Evolutionary conservation across 2,113 vertebrate species (phyloP).

Genomic region (Steatornis caripensis): DNA sequence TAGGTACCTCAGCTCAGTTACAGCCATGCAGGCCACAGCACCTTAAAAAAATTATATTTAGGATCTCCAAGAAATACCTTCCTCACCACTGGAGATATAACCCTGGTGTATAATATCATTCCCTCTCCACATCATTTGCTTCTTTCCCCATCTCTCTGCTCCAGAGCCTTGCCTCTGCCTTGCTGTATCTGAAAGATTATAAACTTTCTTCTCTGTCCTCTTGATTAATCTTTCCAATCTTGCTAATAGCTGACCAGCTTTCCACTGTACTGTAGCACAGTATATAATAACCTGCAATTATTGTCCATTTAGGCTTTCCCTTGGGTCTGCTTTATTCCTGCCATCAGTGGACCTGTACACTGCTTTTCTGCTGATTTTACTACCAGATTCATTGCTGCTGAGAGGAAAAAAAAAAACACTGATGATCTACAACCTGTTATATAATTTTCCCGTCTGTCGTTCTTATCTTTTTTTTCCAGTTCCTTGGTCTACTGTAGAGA

Average conservation of each 20-base stretch:
- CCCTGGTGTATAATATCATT: neutral
- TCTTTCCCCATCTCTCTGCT: neutral
- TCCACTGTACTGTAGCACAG: conserved; percentile 65
- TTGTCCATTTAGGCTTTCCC: conserved; percentile 80
- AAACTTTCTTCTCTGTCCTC: conserved; percentile 54
- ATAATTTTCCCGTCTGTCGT: neutral
- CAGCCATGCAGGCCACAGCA: neutral
- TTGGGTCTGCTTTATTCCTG: conserved; percentile 70
- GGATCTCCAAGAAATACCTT: neutral
- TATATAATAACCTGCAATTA: conserved; percentile 80
- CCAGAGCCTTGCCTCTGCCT: neutral
- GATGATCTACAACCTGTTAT: conserved; percentile 26
- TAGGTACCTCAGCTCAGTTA: neutral
- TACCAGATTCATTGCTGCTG: conserved; percentile 61
- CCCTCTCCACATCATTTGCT: neutral
- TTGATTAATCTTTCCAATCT: conserved; percentile 69
- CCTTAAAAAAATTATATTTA: neutral
- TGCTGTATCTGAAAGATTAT: neutral
- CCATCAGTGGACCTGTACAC: neutral
- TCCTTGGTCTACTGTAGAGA: neutral
- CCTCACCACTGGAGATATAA: neutral
- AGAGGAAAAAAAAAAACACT: neutral
- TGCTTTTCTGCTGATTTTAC: conserved; percentile 73
- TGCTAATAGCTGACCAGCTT: conserved; percentile 73
- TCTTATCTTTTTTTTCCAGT: neutral